Percentiles rank a stretch among this genome's conserved stretches.
Evolutionary conservation across 2,888 invertebrate genomes (phyloP).

Genomic region (Physocephala rufipes): DNA sequence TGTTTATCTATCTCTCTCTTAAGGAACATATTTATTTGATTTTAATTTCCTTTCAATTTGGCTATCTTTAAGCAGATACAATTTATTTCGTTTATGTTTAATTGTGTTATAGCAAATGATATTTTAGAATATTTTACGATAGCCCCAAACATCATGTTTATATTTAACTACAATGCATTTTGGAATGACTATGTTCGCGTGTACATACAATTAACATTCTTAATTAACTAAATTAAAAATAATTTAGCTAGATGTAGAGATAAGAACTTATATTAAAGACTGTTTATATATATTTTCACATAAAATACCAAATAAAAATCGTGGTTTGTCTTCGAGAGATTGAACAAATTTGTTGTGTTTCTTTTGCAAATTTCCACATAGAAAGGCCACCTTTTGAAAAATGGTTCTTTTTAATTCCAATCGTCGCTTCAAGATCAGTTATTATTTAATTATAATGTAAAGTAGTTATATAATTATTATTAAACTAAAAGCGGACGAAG

Average conservation of each 20-base stretch:
- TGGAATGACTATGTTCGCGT: conserved; percentile 20
- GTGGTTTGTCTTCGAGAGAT: conserved; percentile 57
- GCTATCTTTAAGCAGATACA: conserved; percentile 1
- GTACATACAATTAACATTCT: conserved; percentile 21
- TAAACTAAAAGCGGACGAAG: neutral
- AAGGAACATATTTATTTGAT: conserved; percentile 29
- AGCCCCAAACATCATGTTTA: conserved; percentile 24
- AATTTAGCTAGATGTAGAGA: conserved; percentile 40
- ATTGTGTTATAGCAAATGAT: conserved; percentile 32
- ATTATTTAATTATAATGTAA: conserved; percentile 1
- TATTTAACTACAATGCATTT: conserved; percentile 25
- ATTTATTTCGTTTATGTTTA: conserved; percentile 6
- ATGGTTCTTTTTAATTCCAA: neutral
- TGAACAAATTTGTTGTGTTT: conserved; percentile 58
- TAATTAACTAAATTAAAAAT: conserved; percentile 42
- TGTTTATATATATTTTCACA: conserved; percentile 42
- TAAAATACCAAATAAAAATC: conserved; percentile 46
- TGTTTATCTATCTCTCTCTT: conserved; percentile 32
- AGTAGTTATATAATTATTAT: neutral
- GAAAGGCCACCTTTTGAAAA: neutral
- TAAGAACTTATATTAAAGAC: conserved; percentile 42
- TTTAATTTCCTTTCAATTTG: conserved; percentile 31
- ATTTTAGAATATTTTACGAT: conserved; percentile 35
- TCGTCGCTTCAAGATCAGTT: neutral
- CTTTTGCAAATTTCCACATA: conserved; percentile 47